Evolutionary conservation across 2,113 vertebrate species (phyloP), one percentile per base, ranked within the genome.

Genomic region (Ptyas mucosa): DNA sequence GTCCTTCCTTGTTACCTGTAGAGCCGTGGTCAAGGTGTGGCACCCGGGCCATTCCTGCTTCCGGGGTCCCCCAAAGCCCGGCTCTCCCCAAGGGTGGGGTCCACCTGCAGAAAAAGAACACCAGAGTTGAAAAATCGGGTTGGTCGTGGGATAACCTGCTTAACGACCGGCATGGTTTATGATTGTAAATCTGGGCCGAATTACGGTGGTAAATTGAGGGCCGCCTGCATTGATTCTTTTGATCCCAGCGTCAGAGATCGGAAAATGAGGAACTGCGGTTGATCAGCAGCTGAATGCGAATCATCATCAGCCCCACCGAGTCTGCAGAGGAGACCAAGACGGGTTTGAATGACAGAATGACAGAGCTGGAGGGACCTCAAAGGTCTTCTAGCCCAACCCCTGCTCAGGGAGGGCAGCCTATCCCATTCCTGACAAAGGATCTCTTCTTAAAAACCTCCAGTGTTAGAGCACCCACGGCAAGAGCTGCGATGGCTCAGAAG

Each of bases 191-290:
- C 61, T 29, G 26, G 26, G 29, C 29, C 6, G 61, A 5, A 15
- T n/a, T 2, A n/a, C 0, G 1, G 61, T 0, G 29, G 5, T n/a
- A n/a, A 14, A 0, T 64, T 5, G 26, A 64, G 61, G 58, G 26
- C 9, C 0, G 57, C 11, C 29, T 11, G 64, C n/a, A 7, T 0
- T 2, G 69, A 20, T 14, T 3, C n/a, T 34, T 18, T 7, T 0
- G 14, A 8, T 75, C 14, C 14, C n/a, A 34, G 14, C 6, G 0
- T 34, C 29, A 34, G 64, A 69, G 29, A 34, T 2, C 2, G 0
- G 2, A 18, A 34, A 34, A 75, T 0, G 69, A 8, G 69, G 18
- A 81, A 3, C 15, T 9, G n/a, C 0, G 34, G 69, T 8, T 81
- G 69, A 39, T 39, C 69, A 75, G 69, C 69, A 20, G 69, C n/a